Base-by-base conservation (phyloP, 2,797 vertebrate genomes). In the Sebastolobus altivelis region DNA sequence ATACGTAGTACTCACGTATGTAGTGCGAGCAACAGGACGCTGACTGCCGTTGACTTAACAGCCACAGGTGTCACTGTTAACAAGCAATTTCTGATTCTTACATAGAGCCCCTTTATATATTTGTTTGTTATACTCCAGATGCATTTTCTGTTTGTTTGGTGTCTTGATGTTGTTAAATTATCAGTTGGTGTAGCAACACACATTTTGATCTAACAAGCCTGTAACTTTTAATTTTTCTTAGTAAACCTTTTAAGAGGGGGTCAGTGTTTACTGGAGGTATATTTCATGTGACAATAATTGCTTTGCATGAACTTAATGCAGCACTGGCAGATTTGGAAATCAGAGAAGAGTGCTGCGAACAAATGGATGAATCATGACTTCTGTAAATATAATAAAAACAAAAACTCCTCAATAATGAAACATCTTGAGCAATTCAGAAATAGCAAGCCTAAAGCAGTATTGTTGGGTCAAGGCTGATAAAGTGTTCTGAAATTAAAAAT, bases 401-500 rank as follows among this genome's bases (percentile, higher is more conserved):
- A 63, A 65, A 77, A 9, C 4, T 54, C 6, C 20, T 40, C 11
- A n/a, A 13, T 60, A 52, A 11, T 13, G 40, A 69, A 73, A 83
- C 67, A 61, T 76, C 20, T 75, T 20, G 16, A 77, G 29, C 5
- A 16, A 31, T 8, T 67, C 12, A 33, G 7, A 61, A 69, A 69
- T 54, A 38, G 16, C 20, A 65, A 66, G 38, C 11, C 22, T 65
- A 8, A 37, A 20, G 56, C 52, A 37, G 80, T 10, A 11, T 43
- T 65, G 18, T 52, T 70, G 29, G 72, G 33, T 77, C 58, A 56
- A 55, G 58, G 37, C 78, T 72, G 73, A 82, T 75, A 69, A 81
- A 75, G 2, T 29, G 31, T 18, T 69, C 25, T 66, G 25, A 72
- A 80, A 85, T 80, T 38, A 73, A 75, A 80, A 83, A 63, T 56